A percentile compares a stretch with the other conserved stretches of the same genome.
phyloP scores from a whole-genome alignment of 2,888 invertebrate genomes.

The Orchestes rusci region DNA sequence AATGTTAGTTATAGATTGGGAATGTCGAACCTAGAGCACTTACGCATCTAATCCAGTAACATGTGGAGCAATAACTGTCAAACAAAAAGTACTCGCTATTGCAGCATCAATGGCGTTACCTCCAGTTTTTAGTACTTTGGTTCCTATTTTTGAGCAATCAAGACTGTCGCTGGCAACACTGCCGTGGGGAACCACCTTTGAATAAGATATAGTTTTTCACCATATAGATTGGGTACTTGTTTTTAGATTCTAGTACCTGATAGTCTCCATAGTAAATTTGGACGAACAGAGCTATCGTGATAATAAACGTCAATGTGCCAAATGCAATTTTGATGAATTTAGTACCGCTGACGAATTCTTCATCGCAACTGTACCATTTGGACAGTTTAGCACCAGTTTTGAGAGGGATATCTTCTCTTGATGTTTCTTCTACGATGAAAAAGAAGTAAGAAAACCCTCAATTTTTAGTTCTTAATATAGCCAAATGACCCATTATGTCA shows the following conservation, averaged over 20 bases:
- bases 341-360: slow-evolving; percentile 50
- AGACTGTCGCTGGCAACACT: slow-evolving; percentile 64
- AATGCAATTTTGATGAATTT: slow-evolving; percentile 60
- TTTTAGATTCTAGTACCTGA: too few relatives aligned
- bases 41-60: slow-evolving; percentile 72
- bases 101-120: slow-evolving; percentile 76
- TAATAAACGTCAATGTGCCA: slow-evolving; percentile 55
- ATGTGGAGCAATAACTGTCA: slow-evolving; percentile 66
- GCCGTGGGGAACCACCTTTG: slow-evolving; percentile 64
- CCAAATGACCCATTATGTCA: too few relatives aligned
- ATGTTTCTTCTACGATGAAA: slow-evolving; percentile 38
- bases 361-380: slow-evolving; percentile 35
- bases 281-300: slow-evolving; percentile 64
- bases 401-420: slow-evolving; percentile 53
- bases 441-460: slow-evolving; percentile 4
- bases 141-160: slow-evolving; percentile 66
- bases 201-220: slow-evolving; percentile 1
- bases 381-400: slow-evolving; percentile 39
- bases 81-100: slow-evolving; percentile 64
- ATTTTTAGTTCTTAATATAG: too few relatives aligned
- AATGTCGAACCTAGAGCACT: too few relatives aligned
- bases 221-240: not conserved
- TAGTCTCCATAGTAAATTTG: slow-evolving; percentile 68
- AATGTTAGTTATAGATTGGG: not conserved
- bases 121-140: slow-evolving; percentile 57